Evolutionary conservation across 2,888 invertebrate genomes (phyloP), one percentile per base, ranked within the genome.

Genomic region (Autographa pulchrina): DNA sequence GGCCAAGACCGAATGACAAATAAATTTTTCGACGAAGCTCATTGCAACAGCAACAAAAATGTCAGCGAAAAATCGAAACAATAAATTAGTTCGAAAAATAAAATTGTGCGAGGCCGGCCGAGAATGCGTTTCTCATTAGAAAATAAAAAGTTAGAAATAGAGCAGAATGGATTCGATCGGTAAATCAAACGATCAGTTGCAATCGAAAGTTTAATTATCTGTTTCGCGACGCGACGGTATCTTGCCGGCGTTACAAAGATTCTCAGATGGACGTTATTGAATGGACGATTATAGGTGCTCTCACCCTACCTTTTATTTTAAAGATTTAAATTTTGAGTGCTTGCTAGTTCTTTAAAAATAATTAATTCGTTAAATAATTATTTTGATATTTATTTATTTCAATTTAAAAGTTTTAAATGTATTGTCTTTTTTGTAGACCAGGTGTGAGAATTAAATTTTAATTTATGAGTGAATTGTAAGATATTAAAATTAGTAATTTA

Each of bases 111-210:
- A 64, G 70, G 74, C 72, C 67, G 67, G 41, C 54, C 20, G 77
- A 77, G 77, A 89, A 87, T 85, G 79, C 78, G 69, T 65, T 78
- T 75, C 86, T 86, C 82, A 86, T 88, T 87, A 87, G 81, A 84
- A 90, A 87, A 84, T 83, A 87, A 88, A 87, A 88, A 85, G 80
- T 79, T 71, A 62, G 76, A 82, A 84, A 85, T 83, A 82, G 83
- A 80, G 74, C 71, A 80, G 74, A 72, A 62, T 68, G 74, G 75
- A 71, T 66, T 61, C 67, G 70, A 85, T 87, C 85, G 72, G 87
- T 88, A 86, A 84, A 86, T 88, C 83, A 81, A 78, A 81, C 78
- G 83, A 86, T 89, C 83, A 87, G 86, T 86, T 85, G 85, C 70
- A 70, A 84, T 83, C 77, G 84, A 85, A 84, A 83, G 78, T 85